phyloP scores from a whole-genome alignment of 2,888 invertebrate genomes.

The Ctena decussata region DNA sequence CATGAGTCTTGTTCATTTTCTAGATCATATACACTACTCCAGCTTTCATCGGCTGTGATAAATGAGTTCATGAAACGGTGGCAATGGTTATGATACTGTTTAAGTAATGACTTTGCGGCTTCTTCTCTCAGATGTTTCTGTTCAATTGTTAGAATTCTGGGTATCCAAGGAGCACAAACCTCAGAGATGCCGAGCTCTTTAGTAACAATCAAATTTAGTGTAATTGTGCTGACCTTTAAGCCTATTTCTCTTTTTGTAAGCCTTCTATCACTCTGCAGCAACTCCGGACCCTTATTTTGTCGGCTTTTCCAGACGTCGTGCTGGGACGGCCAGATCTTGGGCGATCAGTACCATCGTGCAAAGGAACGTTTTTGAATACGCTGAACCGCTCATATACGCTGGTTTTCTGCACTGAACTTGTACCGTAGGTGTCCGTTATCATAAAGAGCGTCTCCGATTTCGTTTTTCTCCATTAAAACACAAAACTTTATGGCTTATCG shows the following conservation, averaged over 20 bases:
- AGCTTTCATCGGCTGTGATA: background rate
- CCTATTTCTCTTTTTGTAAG: conserved; percentile 16
- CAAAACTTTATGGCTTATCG: background rate
- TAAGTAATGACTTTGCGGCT: conserved; percentile 7
- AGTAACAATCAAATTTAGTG: conserved; percentile 10
- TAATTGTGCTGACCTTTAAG: background rate
- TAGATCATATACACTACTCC: background rate
- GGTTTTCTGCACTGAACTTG: background rate
- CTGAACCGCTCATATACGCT: background rate
- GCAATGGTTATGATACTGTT: conserved; percentile 8
- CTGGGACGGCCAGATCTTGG: background rate
- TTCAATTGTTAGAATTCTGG: conserved; percentile 18
- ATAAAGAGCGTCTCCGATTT: background rate
- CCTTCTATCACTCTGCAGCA: conserved; percentile 1
- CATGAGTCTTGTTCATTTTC: background rate
- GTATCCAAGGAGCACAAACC: conserved; percentile 23
- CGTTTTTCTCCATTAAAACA: background rate
- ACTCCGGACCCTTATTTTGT: background rate
- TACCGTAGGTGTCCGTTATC: background rate
- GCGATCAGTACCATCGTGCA: background rate
- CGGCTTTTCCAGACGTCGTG: background rate
- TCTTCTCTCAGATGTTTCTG: conserved; percentile 2
- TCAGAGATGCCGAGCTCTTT: background rate
- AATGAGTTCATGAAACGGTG: conserved; percentile 1
- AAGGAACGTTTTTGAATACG: background rate